Evolutionary conservation across 1,140 invertebrate genomes (phyloP), one percentile per base, ranked within the genome.

Genomic region (Mactra quadrangularis): DNA sequence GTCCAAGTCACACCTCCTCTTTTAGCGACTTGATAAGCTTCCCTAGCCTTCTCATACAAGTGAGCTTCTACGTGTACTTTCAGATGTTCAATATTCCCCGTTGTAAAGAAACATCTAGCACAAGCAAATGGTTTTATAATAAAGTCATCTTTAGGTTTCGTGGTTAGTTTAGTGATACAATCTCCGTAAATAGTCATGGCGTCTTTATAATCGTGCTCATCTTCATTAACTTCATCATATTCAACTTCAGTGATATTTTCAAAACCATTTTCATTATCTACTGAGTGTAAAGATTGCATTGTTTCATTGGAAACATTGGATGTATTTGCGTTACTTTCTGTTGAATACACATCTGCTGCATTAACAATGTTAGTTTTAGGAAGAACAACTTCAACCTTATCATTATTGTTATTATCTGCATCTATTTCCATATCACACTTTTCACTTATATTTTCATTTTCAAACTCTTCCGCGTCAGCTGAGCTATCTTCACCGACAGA

Each of bases 31-130:
- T 15, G 6, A 15, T 41, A 41, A 41, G 38, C 38, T 41, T 41
- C 55, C 4, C 55, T 13, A 6, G n/a, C 35, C 19, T 15, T 50
- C 47, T 68, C 45, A 29, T 27, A 68, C 22, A 68, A 22, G 25
- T 68, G 64, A 17, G 64, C 64, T 25, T 68, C 64, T 7, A 68
- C 64, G 19, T 68, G 64, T 1, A 68, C 29, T 17, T 45, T 68
- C 7, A 68, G 45, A 27, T 50, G 45, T 0, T 68, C 41, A 47
- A 68, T 35, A 33, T 50, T 68, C 17, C 64, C 45, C 19, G 64
- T 68, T 4, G 19, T 33, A 68, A 68, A 68, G 64, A 15, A 50
- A 50, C 64, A 68, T 29, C 27, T 68, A 33, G 64, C n/a, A 31
- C 64, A 68, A 22, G 64, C 64, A 50, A 68, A 68, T 27, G 64